phyloP scores from a whole-genome alignment of 2,797 vertebrate genomes.

The Eupleurogrammus muticus region DNA sequence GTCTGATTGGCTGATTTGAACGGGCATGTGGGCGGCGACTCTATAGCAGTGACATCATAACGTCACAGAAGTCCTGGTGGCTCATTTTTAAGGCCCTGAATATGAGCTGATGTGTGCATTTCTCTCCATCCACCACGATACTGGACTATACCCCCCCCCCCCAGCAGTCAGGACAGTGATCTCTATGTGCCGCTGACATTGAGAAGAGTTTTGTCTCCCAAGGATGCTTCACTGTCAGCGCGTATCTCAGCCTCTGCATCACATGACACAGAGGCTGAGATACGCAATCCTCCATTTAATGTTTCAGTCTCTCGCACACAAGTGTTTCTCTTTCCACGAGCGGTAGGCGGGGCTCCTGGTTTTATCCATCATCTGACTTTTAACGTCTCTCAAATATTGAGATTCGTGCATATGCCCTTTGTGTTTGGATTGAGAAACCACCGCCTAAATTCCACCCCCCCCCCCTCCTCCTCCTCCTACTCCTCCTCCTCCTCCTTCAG shows the following conservation, averaged over 20 bases:
- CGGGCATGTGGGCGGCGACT: no score
- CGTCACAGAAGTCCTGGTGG: no score
- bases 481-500: no score
- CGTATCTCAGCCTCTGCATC: no score
- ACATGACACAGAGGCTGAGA: conserved; percentile 49
- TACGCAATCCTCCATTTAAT: conserved; percentile 70
- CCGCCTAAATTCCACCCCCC: conserved; percentile 42
- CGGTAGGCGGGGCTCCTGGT: conserved; percentile 38
- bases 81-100: no score
- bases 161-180: conserved; percentile 45
- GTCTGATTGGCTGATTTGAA: no score
- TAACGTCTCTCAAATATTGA: conserved; percentile 77
- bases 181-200: conserved; percentile 57
- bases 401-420: conserved; percentile 77
- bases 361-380: conserved; percentile 77
- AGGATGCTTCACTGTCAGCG: no score
- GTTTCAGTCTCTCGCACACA: conserved; percentile 42
- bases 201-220: conserved; percentile 60
- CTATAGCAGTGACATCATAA: no score
- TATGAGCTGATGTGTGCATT: neutral
- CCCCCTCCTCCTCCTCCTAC: no score
- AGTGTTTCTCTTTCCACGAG: conserved; percentile 71
- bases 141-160: conserved; percentile 29
- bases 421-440: conserved; percentile 63
- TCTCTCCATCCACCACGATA: conserved; percentile 3